Percentiles rank a stretch among this genome's conserved stretches.
Evolutionary conservation across 1,140 invertebrate species (phyloP).

Genomic region (Drosophila insularis): DNA sequence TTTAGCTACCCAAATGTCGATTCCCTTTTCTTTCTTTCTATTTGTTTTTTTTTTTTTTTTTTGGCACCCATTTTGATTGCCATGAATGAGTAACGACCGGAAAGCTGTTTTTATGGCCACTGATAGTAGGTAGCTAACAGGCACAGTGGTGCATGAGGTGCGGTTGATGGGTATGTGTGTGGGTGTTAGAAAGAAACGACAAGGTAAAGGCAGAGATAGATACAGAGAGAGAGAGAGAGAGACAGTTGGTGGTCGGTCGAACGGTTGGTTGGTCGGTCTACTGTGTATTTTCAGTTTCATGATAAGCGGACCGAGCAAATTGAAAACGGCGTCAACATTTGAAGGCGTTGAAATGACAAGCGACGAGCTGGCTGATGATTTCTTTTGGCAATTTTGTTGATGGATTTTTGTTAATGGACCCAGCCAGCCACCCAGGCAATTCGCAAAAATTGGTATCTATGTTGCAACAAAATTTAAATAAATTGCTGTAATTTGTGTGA

Average conservation of each 20-base stretch:
- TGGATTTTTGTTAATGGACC: slow-evolving; percentile 75
- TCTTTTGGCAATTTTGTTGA: slow-evolving; percentile 72
- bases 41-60: slow-evolving; percentile 70
- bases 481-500: slow-evolving; percentile 71
- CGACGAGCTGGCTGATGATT: slow-evolving; percentile 55
- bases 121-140: slow-evolving; percentile 57
- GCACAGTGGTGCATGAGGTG: slow-evolving; percentile 19
- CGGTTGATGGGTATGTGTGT: background rate
- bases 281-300: slow-evolving; percentile 15
- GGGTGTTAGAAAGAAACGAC: background rate
- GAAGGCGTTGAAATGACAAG: slow-evolving; percentile 75
- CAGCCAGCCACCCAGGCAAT: slow-evolving; percentile 34
- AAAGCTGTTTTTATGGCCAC: slow-evolving; percentile 80
- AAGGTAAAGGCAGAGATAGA: background rate
- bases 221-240: background rate
- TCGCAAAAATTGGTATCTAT: slow-evolving; percentile 46
- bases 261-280: background rate
- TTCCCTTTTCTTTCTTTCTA: slow-evolving; percentile 74
- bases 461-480: slow-evolving; percentile 72
- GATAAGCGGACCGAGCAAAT: slow-evolving; percentile 72
- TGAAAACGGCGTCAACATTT: slow-evolving; percentile 73
- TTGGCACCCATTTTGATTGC: slow-evolving; percentile 78
- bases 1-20: slow-evolving; percentile 27
- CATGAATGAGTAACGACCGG: slow-evolving; percentile 80
- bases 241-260: background rate